Evolutionary conservation across 2,113 vertebrate genomes (phyloP), one percentile per base, ranked within the genome.

Genomic region (Centrocercus urophasianus): DNA sequence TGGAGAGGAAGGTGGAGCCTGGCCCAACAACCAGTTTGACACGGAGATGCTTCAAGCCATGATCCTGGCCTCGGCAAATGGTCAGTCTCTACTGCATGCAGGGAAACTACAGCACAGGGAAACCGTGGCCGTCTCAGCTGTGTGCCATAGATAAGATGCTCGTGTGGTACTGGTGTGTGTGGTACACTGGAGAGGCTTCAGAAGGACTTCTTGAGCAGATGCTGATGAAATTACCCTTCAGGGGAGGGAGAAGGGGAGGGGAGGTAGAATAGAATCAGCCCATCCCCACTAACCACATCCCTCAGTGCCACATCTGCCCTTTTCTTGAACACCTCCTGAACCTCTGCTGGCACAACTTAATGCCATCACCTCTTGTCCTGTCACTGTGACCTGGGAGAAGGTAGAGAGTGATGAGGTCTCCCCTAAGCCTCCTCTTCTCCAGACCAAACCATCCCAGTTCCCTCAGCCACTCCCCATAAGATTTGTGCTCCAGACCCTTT

Each of bases 21-120:
- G 99, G 99, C 99, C 99, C 34, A 99, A 99, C 97, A 99, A 99
- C 97, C 99, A 99, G 75, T 99, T 99, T 88, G 99, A 99, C 93
- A 99, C 99, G 0, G 99, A 99, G 97, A 98, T 99, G 98, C 98
- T 99, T 94, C 99, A 99, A 95, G 99, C 99, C 60, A 98, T 99
- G 98, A 99, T 99, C 92, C 83, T 98, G 98, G 99, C 99, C 27
- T 99, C 99, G 24, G 99, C 99, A 61, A 99, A 99, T 4, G 99
- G 99, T 99, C 96, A 96, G 98, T 98, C 78, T 66, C 40, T 38
- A 9, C 57, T 2, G 0, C 4, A 1, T 8, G 4, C 28, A 43
- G 54, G 57, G 72, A 89, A 65, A 19, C 28, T 21, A 13, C 3
- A 14, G 32, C 36, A 13, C 12, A 21, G 47, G 47, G 50, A 52